phyloP scores from a whole-genome alignment of 2,113 vertebrate genomes.

The Tylochromis polylepis region DNA sequence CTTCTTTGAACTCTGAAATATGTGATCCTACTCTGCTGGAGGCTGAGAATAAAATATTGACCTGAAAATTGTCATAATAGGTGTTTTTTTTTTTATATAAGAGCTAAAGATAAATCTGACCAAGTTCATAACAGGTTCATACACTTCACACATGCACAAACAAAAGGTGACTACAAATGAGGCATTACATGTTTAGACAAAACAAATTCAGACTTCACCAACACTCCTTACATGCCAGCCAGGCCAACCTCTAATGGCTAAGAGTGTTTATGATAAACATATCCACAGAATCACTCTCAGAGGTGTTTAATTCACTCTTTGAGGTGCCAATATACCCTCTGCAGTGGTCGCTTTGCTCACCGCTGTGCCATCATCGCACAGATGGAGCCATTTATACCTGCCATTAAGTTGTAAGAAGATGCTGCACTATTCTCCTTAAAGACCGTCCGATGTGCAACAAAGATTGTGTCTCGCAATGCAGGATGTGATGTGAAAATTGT shows the following conservation, averaged over 20 bases:
- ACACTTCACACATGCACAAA: background rate
- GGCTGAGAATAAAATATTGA: background rate
- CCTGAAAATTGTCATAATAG: background rate
- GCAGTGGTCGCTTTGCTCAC: background rate
- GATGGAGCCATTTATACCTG: background rate
- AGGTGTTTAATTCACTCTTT: constrained; percentile 17
- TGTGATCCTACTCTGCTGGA: background rate
- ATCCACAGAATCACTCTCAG: background rate
- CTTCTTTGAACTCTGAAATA: background rate
- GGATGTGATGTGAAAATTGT: background rate
- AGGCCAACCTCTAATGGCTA: background rate
- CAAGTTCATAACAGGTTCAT: background rate
- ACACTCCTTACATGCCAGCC: background rate
- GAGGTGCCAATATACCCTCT: background rate
- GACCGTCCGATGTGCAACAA: background rate
- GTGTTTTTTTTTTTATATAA: background rate
- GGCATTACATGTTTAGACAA: background rate
- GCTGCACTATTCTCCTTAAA: background rate
- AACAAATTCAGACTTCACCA: background rate
- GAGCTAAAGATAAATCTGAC: background rate
- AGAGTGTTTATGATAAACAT: constrained; percentile 13
- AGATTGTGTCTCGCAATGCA: background rate
- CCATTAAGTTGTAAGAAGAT: background rate
- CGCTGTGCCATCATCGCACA: background rate
- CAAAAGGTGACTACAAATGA: background rate